Percentiles rank a stretch among this genome's conserved stretches.
Conservation (phyloP, 2,888 invertebrate genomes). For the Oasisia sp. region DNA sequence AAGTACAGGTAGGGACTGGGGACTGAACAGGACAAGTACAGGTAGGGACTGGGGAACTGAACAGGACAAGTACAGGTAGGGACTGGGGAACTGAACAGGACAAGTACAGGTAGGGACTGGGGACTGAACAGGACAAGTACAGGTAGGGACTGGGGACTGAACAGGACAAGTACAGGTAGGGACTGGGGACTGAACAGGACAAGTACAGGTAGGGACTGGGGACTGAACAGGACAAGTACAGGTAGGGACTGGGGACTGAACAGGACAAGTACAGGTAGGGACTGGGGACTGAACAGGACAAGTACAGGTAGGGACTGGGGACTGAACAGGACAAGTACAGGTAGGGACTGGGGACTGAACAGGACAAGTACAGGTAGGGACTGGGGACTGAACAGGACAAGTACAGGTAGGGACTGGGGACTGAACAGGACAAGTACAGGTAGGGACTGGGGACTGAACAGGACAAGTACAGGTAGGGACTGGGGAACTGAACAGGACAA, state of each 20-base stretch:
- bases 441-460: slow-evolving; percentile 69
- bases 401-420: slow-evolving; percentile 42
- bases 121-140: slow-evolving; percentile 85
- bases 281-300: slow-evolving; percentile 81
- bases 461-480: slow-evolving; percentile 74
- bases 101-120: slow-evolving; percentile 69
- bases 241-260: not conserved
- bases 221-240: slow-evolving; percentile 85
- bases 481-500: slow-evolving; percentile 87
- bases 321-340: slow-evolving; percentile 85
- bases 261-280: slow-evolving; percentile 79
- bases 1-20: slow-evolving; percentile 68
- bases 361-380: slow-evolving; percentile 77
- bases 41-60: not conserved
- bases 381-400: slow-evolving; percentile 85
- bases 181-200: slow-evolving; percentile 78
- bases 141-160: not conserved
- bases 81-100: slow-evolving; percentile 78
- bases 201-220: slow-evolving; percentile 68
- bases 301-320: slow-evolving; percentile 63
- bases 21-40: slow-evolving; percentile 85
- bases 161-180: slow-evolving; percentile 80
- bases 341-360: slow-evolving; percentile 63
- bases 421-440: slow-evolving; percentile 85
- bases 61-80: slow-evolving; percentile 80